Evolutionary conservation across 1,140 invertebrate genomes (phyloP), one percentile per base, ranked within the genome.

Genomic region (Notospermus geniculatus): DNA sequence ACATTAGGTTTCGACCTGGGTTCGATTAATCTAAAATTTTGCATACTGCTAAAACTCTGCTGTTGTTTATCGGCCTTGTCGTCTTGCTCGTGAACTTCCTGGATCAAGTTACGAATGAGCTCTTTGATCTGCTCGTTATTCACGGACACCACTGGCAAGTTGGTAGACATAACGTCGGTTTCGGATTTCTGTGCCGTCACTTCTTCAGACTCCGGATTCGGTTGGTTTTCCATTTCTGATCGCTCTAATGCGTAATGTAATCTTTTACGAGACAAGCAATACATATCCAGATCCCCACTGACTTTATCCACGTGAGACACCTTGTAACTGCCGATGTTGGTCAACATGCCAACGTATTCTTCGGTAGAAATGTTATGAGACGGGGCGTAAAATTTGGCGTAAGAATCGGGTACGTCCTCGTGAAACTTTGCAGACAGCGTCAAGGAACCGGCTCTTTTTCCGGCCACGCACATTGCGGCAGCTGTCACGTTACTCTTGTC

Each of bases 261-360:
- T 50, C 46, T 50, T 50, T 50, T 50, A 5, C 9, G 46, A 27
- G 46, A n/a, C 25, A 50, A 23, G 9, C n/a, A 7, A 9, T 7
- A n/a, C 5, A 50, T 50, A 27, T 19, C 9, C 46, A 50, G n/a
- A 50, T 50, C 46, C 5, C n/a, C 46, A 7, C n/a, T 50, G 19
- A 50, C n/a, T 50, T 50, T 50, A 9, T 19, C n/a, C 4, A 50
- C 46, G 46, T 50, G 46, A 50, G 4, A 5, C 4, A 50, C 46
- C n/a, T 50, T 50, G n/a, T 50, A 50, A 5, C 46, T 5, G n/a
- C 46, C 46, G n/a, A 50, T 50, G 46, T 50, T 50, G 46, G 5
- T n/a, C 4, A 50, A n/a, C n/a, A 50, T n/a, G 46, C 46, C 25
- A 5, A 50, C n/a, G 46, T 50, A 50, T 4, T 50, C 46, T 9